Evolutionary conservation across 1,140 invertebrate genomes (phyloP), one percentile per base, ranked within the genome.

Genomic region (Drosophila nigrodunni): DNA sequence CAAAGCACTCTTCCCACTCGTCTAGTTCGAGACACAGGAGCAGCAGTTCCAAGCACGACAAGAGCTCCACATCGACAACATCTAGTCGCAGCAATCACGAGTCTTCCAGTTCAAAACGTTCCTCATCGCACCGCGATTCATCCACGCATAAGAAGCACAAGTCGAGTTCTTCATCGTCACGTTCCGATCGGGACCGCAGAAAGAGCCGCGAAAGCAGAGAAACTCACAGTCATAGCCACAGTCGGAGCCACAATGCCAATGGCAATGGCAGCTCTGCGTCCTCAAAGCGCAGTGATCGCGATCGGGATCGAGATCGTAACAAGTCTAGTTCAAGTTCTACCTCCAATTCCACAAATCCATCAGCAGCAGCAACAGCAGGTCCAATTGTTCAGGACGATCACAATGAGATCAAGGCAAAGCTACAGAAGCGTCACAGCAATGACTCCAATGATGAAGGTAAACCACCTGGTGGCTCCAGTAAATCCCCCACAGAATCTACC

Each of bases 361-460:
- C 50, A 43, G 30, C 57, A 25, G 21, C 54, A 3, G 46, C 41
- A 11, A 30, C 25, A 6, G 39, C 74, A 18, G 18, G 35, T 52
- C 30, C 60, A 34, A 37, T 66, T 3, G 50, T 75, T 7, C 74
- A 78, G 18, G 89, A 91, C 49, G 89, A 91, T 68, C 89, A 91
- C 30, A 76, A 74, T 21, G 82, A 82, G 64, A 77, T 55, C 37
- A 91, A 87, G 25, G 54, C 49, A 1, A 91, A 91, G 61, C 50
- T 77, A 9, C 73, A 73, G 0, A 74, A 91, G 30, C 79, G 89
- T 1, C 68, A 79, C 10, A 87, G 87, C 44, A 82, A 82, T 0
- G 91, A 92, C 61, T 92, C 91, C 0, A 92, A 92, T 65, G 91
- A 92, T 73, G 91, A 91, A 41, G 85, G 86, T 0, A 91, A 79